These are phyloP conservation scores for Ochotona princeps DNA, from an alignment of 2,113 vertebrate species.

Conservation along the genomic window DNA sequence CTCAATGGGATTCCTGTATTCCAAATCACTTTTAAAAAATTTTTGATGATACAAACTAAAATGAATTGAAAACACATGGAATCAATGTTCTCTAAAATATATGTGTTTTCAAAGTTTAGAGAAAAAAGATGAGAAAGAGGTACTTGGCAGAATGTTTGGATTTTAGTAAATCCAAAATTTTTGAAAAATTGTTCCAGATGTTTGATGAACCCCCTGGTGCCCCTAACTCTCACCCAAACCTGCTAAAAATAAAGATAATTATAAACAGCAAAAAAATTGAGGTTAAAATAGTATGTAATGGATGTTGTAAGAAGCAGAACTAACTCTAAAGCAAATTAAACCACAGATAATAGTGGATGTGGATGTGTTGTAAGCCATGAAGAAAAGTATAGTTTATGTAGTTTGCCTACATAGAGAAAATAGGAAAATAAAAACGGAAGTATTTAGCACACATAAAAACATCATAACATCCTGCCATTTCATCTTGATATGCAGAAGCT, in stretches of 20 bases:
- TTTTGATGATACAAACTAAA: conserved; percentile 69
- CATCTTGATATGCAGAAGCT: background rate
- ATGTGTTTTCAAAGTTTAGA: conserved; percentile 64
- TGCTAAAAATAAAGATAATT: conserved; percentile 76
- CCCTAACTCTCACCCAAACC: conserved; percentile 69
- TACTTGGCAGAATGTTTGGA: conserved; percentile 68
- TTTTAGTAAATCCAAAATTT: conserved; percentile 69
- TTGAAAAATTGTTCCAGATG: conserved; percentile 78
- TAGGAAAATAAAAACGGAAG: conserved; percentile 43
- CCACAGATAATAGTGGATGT: conserved; percentile 38
- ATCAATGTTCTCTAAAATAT: conserved; percentile 75
- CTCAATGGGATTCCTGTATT: conserved; percentile 54
- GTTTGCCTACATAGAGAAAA: background rate
- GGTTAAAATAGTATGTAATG: background rate
- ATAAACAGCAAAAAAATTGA: conserved; percentile 61
- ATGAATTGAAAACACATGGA: conserved; percentile 77
- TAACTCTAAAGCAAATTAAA: conserved; percentile 25
- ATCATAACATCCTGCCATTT: background rate
- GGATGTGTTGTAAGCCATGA: background rate
- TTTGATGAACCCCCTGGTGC: conserved; percentile 66
- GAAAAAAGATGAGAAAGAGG: conserved; percentile 50
- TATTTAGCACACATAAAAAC: conserved; percentile 40
- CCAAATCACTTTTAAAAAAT: conserved; percentile 56
- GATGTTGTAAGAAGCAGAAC: conserved; percentile 26
- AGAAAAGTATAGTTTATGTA: conserved; percentile 26